phyloP scores from a whole-genome alignment of 2,113 vertebrate genomes.

The Mungos mungo region DNA sequence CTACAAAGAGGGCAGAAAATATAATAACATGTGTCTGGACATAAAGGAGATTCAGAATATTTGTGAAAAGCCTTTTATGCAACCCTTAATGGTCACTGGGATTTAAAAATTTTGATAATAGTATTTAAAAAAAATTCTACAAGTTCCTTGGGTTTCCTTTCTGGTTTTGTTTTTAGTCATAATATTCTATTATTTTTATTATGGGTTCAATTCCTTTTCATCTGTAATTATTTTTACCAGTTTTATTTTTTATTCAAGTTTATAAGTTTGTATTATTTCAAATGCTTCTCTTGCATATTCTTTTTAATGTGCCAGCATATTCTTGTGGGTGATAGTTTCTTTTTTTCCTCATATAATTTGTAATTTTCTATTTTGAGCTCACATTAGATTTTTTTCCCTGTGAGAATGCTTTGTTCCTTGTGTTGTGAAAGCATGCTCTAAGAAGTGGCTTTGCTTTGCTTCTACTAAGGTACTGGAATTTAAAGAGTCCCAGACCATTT shows the following conservation, averaged over 20 bases:
- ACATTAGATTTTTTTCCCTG: background rate
- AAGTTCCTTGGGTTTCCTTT: background rate
- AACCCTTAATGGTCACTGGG: too few relatives aligned
- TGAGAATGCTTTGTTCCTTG: background rate
- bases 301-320: too few relatives aligned
- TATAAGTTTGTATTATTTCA: background rate
- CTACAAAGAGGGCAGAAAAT: background rate
- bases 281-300: accelerated
- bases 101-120: background rate
- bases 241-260: background rate
- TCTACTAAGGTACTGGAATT: background rate
- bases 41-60: background rate
- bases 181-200: background rate
- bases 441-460: background rate
- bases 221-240: background rate
- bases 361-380: background rate
- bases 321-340: background rate
- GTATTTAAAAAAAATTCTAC: background rate
- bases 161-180: background rate
- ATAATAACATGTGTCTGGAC: background rate
- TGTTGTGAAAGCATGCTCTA: background rate
- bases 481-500: background rate
- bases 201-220: background rate
- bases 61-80: background rate
- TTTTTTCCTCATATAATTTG: accelerated